Conservation (phyloP, 1,140 invertebrate species). For the Pogonognathellus flavescens region DNA sequence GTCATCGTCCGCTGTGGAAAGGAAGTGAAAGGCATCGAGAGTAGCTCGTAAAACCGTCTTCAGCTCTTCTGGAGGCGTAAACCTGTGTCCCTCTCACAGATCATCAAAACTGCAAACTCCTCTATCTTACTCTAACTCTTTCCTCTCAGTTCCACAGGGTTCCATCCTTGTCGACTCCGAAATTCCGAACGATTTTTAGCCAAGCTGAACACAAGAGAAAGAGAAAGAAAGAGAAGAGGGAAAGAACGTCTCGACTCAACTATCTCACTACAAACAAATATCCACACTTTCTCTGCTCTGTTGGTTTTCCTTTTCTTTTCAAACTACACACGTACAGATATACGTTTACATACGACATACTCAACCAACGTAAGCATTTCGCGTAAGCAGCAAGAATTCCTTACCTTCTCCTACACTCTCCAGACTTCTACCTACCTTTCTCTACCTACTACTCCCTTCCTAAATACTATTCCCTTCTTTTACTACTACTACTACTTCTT, state of each 20-base stretch:
- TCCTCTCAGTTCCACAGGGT: background rate
- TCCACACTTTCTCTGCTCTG: background rate
- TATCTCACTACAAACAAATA: background rate
- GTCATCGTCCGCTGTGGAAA: background rate
- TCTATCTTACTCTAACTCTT: constrained; percentile 36
- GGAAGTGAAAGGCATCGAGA: constrained; percentile 39
- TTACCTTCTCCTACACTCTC: too few relatives aligned
- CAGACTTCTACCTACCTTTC: too few relatives aligned
- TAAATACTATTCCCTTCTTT: too few relatives aligned
- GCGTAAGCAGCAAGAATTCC: too few relatives aligned
- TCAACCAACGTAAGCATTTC: too few relatives aligned
- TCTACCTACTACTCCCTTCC: too few relatives aligned
- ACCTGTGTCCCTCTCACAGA: constrained; percentile 43
- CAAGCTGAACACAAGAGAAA: background rate
- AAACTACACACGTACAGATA: too few relatives aligned
- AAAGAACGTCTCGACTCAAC: background rate
- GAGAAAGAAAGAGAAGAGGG: background rate
- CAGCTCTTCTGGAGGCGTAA: constrained; percentile 39
- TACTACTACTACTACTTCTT: too few relatives aligned
- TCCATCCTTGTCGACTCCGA: background rate
- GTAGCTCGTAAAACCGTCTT: constrained; percentile 43
- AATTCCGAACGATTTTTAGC: background rate
- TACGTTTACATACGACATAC: too few relatives aligned
- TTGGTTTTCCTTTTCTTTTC: too few relatives aligned
- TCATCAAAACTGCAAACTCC: constrained; percentile 46